These are phyloP conservation scores for Leptocoma aspasia DNA, from an alignment of 2,113 vertebrate genomes.

Conservation along the genomic window DNA sequence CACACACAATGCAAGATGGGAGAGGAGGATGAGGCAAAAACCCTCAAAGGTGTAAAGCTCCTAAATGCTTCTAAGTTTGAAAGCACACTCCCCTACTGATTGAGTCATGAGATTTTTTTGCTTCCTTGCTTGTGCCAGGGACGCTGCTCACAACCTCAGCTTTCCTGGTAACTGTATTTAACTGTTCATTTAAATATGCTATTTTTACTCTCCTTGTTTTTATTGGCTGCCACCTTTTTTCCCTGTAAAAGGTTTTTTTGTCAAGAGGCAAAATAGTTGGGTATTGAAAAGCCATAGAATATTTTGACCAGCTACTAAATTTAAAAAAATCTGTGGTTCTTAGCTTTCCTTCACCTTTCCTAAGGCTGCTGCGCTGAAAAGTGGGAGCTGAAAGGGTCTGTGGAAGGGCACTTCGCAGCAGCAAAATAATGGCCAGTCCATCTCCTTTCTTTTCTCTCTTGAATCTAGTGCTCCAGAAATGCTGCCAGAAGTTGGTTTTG, in stretches of 20 bases:
- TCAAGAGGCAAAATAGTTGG: constrained; percentile 9
- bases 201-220: constrained; percentile 41
- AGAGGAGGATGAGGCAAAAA: not conserved
- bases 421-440: not conserved
- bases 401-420: not conserved
- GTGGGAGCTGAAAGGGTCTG: not conserved
- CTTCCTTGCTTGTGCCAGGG: not conserved
- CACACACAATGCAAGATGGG: not conserved
- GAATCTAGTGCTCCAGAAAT: not conserved
- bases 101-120: not conserved
- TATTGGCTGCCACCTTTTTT: constrained; percentile 18
- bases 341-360: constrained; percentile 4
- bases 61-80: not conserved
- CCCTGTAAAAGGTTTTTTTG: constrained; percentile 17
- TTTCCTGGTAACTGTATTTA: not conserved
- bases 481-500: not conserved
- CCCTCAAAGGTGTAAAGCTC: not conserved
- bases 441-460: not conserved
- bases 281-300: not conserved
- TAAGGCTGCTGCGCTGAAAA: not conserved
- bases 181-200: not conserved
- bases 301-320: constrained; percentile 12
- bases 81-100: not conserved
- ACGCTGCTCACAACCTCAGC: not conserved
- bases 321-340: not conserved